Evolutionary conservation across 2,888 invertebrate species (phyloP).

Genomic region (Amblyjoppa fuscipennis): DNA sequence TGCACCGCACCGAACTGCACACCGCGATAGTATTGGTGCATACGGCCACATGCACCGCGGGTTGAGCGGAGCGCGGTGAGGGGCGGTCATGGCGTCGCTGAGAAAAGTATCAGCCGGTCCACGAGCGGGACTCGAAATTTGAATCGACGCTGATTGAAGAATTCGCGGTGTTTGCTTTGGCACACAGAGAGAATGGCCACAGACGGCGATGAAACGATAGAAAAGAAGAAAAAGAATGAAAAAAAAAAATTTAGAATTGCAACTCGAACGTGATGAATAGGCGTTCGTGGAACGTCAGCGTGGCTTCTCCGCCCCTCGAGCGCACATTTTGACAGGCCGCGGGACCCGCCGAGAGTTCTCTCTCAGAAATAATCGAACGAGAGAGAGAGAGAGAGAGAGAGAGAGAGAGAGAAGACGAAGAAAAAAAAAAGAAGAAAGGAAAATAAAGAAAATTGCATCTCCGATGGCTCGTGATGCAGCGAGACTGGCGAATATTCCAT

Average conservation of each 20-base stretch:
- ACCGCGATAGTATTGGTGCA: conserved; percentile 24
- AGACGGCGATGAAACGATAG: conserved; percentile 32
- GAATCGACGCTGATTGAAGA: conserved; percentile 75
- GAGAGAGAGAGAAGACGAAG: background rate
- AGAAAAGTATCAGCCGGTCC: conserved; percentile 31
- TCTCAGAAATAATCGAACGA: conserved; percentile 57
- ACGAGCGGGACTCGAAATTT: conserved; percentile 67
- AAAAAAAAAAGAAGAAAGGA: conserved; percentile 38
- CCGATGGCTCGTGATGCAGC: conserved; percentile 52
- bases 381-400: conserved; percentile 27
- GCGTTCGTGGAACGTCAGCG: conserved; percentile 78
- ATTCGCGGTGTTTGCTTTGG: conserved; percentile 78
- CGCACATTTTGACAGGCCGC: conserved; percentile 69
- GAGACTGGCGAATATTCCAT: conserved; percentile 66
- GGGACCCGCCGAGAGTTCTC: conserved; percentile 50
- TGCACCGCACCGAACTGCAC: conserved; percentile 27
- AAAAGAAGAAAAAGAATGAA: conserved; percentile 16
- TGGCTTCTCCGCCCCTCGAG: conserved; percentile 70
- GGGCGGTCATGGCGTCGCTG: conserved; percentile 16
- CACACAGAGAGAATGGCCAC: conserved; percentile 15
- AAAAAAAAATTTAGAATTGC: conserved; percentile 52
- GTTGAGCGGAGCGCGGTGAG: no score
- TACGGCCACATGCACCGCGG: background rate
- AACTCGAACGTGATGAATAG: conserved; percentile 80
- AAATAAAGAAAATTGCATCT: conserved; percentile 43